A percentile compares a stretch with the other conserved stretches of the same genome.
Evolutionary conservation across 1,140 invertebrate species (phyloP).

Genomic region (Tetraneura akinire): DNA sequence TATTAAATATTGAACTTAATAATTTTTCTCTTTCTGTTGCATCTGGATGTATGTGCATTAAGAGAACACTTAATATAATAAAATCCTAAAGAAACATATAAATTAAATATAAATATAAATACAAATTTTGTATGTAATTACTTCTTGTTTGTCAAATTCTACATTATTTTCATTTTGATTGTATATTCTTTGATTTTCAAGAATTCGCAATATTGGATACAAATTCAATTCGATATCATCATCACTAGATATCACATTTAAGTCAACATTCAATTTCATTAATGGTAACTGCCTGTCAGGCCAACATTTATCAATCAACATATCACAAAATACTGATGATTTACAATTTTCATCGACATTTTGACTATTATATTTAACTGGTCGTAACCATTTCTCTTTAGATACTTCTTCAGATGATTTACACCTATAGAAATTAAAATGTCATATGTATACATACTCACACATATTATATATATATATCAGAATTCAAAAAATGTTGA

Average conservation of each 20-base stretch:
- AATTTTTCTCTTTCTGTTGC: constrained; percentile 67
- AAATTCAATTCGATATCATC: constrained; percentile 37
- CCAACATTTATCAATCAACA: constrained; percentile 59
- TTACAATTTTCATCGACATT: constrained; percentile 54
- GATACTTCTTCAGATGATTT: not conserved
- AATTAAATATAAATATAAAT: not conserved
- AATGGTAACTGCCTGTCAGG: constrained; percentile 58
- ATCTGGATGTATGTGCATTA: constrained; percentile 68
- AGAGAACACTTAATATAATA: constrained; percentile 71
- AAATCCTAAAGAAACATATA: constrained; percentile 63
- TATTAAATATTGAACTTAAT: constrained; percentile 72
- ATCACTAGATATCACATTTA: not conserved
- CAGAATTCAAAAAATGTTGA: not conserved
- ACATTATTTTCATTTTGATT: constrained; percentile 21
- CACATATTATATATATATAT: too few relatives aligned
- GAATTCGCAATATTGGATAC: constrained; percentile 25
- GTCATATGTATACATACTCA: too few relatives aligned
- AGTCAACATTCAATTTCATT: constrained; percentile 17
- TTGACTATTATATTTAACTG: not conserved
- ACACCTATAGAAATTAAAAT: constrained; percentile 27
- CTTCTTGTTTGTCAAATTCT: constrained; percentile 53
- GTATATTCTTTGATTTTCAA: constrained; percentile 38
- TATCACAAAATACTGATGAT: constrained; percentile 58
- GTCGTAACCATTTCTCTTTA: constrained; percentile 45
- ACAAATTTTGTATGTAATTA: constrained; percentile 61